A percentile compares a stretch with the other conserved stretches of the same genome.
These are phyloP conservation scores for Chelonus formosanus DNA, from an alignment of 2,888 invertebrate genomes.

Conservation along the genomic window DNA sequence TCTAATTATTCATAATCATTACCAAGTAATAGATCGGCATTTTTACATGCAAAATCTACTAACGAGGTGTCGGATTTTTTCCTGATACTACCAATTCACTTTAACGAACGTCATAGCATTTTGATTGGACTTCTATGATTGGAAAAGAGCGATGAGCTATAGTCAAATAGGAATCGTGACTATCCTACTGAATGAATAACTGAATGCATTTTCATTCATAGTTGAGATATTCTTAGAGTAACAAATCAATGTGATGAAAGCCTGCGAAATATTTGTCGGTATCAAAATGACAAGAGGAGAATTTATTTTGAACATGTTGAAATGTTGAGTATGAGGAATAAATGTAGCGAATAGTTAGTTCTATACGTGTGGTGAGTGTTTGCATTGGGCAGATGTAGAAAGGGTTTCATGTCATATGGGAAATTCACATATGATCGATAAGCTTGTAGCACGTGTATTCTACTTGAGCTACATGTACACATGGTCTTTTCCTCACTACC, in stretches of 20 bases:
- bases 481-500: slow-evolving; percentile 4
- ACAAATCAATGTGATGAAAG: too few species aligned
- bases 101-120: slow-evolving; percentile 26
- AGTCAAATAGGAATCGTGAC: neutral
- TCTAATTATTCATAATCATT: too few species aligned
- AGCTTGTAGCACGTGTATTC: neutral
- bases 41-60: neutral
- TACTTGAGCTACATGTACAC: slow-evolving; percentile 1
- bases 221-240: too few species aligned
- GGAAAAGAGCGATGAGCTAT: neutral
- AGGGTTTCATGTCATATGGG: slow-evolving; percentile 3
- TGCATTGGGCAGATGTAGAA: neutral
- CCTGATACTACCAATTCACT: slow-evolving; percentile 16
- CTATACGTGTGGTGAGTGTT: neutral
- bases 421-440: neutral
- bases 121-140: slow-evolving; percentile 24
- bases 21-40: neutral
- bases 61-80: slow-evolving; percentile 2
- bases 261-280: too few species aligned
- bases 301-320: too few species aligned
- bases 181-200: too few species aligned
- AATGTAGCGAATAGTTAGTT: neutral
- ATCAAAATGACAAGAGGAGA: too few species aligned
- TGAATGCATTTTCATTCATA: too few species aligned
- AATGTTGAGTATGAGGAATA: too few species aligned